Base-by-base conservation (phyloP, 2,797 vertebrate genomes). In the Nannoperca australis region DNA sequence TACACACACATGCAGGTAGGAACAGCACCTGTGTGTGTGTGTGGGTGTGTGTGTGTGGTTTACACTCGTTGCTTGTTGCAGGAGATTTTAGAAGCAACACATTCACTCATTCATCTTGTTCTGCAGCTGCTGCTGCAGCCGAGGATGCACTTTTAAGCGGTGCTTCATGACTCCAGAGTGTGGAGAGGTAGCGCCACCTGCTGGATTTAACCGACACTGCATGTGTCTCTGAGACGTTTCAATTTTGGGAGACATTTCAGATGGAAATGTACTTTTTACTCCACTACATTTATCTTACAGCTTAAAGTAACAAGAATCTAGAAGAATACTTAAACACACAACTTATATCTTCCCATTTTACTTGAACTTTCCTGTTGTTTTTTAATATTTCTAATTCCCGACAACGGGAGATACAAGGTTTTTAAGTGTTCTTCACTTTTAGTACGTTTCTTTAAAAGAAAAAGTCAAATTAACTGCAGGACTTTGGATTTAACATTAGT, bases 1-100 rank as follows among this genome's bases (percentile, higher is more conserved):
- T 51, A 47, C 5, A 3, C 53, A 5, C 70, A 77, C n/a, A 79
- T 83, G 81, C 72, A 84, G 86, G 81, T 85, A 66, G 12, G 83
- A 55, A 18, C 6, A 22, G 14, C 40, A 0, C 18, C 5, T 17
- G 1, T 36, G n/a, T 51, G 42, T 30, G 12, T 58, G 20, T 22
- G 6, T 40, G 50, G 55, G 36, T 73, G 7, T 13, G 0, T n/a
- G 13, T 20, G 14, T 12, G 22, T 24, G 9, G 11, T 20, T 32
- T 0, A 44, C 36, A 42, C 18, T 32, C 30, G 13, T 27, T 27
- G 6, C 10, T 32, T 32, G 32, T 66, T 11, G 13, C 49, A 20
- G 22, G 27, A n/a, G 17, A 22, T 53, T 3, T 9, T n/a, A 6
- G 47, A 38, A 17, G 13, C 12, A 59, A 20, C 44, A n/a, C 40